Evolutionary conservation across 2,888 invertebrate genomes (phyloP).

Genomic region (Argyresthia albistria): DNA sequence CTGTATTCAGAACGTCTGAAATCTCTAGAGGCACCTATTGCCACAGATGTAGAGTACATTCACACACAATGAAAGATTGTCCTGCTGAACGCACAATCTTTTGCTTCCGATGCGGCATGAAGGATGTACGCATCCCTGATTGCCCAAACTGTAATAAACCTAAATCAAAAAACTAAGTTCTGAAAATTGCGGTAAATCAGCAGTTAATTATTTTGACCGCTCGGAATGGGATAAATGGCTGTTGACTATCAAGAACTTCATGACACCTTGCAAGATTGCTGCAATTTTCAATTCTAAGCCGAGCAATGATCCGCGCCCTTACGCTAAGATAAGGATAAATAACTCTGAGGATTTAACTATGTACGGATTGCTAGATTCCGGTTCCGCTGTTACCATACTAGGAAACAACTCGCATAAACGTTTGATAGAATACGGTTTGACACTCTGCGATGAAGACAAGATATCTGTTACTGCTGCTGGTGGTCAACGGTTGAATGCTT

Average conservation of each 20-base stretch:
- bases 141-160: neutral
- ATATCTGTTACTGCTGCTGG: slow-evolving; percentile 5
- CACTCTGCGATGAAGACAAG: neutral
- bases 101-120: neutral
- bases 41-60: neutral
- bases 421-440: neutral
- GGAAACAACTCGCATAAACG: neutral
- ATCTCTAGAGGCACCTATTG: neutral
- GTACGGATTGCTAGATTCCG: slow-evolving; percentile 1
- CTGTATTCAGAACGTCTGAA: neutral
- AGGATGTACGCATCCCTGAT: neutral
- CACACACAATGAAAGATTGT: neutral
- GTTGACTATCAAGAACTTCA: neutral
- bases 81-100: neutral
- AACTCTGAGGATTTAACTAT: neutral
- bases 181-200: neutral
- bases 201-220: neutral
- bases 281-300: neutral
- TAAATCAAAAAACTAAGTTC: neutral
- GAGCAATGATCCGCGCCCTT: neutral
- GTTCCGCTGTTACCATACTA: neutral
- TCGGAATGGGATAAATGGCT: slow-evolving; percentile 1
- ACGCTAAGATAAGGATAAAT: neutral
- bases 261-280: neutral
- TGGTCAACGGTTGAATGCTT: slow-evolving; percentile 5